These are phyloP conservation scores for Galemys pyrenaicus DNA, from an alignment of 2,113 vertebrate genomes.

Conservation along the genomic window DNA sequence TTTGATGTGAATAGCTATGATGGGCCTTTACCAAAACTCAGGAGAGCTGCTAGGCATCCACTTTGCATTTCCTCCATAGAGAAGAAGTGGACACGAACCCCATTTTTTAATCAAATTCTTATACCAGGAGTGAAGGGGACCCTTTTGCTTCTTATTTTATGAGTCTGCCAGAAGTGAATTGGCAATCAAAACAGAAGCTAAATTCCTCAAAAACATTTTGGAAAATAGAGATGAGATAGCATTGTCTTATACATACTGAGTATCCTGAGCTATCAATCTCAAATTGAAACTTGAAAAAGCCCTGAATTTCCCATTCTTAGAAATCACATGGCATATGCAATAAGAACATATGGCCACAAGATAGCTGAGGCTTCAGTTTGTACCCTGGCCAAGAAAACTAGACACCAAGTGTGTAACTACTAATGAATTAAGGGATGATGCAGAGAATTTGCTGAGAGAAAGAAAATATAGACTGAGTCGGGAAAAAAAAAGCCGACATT, in stretches of 20 bases:
- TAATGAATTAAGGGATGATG: conserved; percentile 74
- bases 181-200: conserved; percentile 59
- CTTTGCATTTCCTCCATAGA: not conserved
- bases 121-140: not conserved
- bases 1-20: conserved; percentile 11
- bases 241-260: conserved; percentile 30
- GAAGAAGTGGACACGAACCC: not conserved
- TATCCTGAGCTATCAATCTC: conserved; percentile 58
- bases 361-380: conserved; percentile 76
- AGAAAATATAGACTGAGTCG: conserved; percentile 62
- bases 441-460: conserved; percentile 73
- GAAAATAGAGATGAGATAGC: conserved; percentile 63
- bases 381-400: conserved; percentile 67
- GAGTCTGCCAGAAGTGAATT: conserved; percentile 35
- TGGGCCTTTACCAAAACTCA: not conserved
- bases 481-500: not conserved
- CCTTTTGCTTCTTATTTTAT: conserved; percentile 42
- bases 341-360: conserved; percentile 57
- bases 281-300: not conserved
- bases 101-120: conserved; percentile 40
- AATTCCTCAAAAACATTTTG: conserved; percentile 68
- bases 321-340: conserved; percentile 62
- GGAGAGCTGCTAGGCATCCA: not conserved
- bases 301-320: conserved; percentile 68
- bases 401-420: conserved; percentile 71